Percentiles rank a stretch among this genome's conserved stretches.
Conservation (phyloP, 1,140 invertebrate genomes). For the Lasioglossum baleicum region DNA sequence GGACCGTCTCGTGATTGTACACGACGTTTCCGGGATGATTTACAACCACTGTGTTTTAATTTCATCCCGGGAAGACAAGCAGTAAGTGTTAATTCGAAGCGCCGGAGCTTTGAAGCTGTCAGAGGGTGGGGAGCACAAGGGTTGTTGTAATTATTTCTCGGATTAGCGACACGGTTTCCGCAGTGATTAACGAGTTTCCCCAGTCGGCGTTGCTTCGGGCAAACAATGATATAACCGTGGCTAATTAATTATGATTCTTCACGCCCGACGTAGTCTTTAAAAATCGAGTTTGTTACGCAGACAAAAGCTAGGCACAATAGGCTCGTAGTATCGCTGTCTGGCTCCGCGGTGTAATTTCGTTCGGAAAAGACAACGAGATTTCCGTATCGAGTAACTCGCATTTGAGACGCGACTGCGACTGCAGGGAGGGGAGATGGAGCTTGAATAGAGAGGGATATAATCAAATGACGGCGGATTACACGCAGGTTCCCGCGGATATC, state of each 20-base stretch:
- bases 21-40: too few relatives aligned
- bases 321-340: neutral
- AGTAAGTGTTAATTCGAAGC: too few relatives aligned
- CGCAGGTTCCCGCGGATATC: constrained; percentile 11
- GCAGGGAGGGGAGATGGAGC: too few relatives aligned
- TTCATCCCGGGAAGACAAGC: too few relatives aligned
- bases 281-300: neutral
- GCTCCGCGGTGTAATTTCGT: neutral
- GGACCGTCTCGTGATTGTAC: too few relatives aligned
- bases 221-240: neutral
- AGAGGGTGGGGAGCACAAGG: too few relatives aligned
- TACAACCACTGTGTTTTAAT: too few relatives aligned
- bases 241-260: neutral
- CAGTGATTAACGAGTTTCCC: neutral
- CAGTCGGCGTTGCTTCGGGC: too few relatives aligned
- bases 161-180: neutral
- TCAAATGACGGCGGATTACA: constrained; percentile 34
- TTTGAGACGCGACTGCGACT: neutral
- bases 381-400: neutral
- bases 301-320: neutral
- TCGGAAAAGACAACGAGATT: neutral
- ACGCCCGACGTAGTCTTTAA: too few relatives aligned
- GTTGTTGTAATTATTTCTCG: neutral
- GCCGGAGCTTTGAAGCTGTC: too few relatives aligned
- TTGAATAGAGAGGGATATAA: constrained; percentile 34